Evolutionary conservation across 2,888 invertebrate genomes (phyloP), one percentile per base, ranked within the genome.

Genomic region (Eristalis pertinax): DNA sequence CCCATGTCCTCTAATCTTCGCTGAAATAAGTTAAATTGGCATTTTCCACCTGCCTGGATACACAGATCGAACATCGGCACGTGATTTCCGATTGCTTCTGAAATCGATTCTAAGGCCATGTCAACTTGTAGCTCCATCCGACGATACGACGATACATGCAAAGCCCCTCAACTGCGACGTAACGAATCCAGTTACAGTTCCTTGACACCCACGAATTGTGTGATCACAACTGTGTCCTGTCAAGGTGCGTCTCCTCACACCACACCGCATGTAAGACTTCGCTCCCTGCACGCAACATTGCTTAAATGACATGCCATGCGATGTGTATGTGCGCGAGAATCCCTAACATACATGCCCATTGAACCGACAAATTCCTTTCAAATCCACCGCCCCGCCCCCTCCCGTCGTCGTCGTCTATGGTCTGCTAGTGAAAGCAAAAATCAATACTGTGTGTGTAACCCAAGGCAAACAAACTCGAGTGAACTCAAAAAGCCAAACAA

Each of bases 401-500:
- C 32, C 41, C 26, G 15, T 1, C 0, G 10, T 26, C 15, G 43
- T 38, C 62, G 38, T 69, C 69, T 69, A 60, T 24, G 63, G 69
- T 26, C 72, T 43, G 74, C 60, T 35, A 63, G 11, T 72, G 67
- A 22, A 58, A 43, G 68, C 38, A 63, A 63, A 56, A 86, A 83
- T 83, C 86, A 72, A 86, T 83, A 86, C 60, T 32, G 8, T 7
- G 69, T 32, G 8, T 7, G 69, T 41, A 65, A 80, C 24, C 81
- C 78, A 75, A 82, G 78, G 86, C 86, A 86, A 86, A 83, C 72
- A 86, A 86, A 86, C 86, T 86, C 78, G 70, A 79, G 78, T 83
- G 86, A 86, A 86, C 86, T 86, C 78, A 62, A 82, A 62, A 82
- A 73, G 69, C 43, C 70, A 60, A 56, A 82, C 74, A 78, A 69